phyloP scores from a whole-genome alignment of 1,140 invertebrate genomes.

The Ruditapes philippinarum region DNA sequence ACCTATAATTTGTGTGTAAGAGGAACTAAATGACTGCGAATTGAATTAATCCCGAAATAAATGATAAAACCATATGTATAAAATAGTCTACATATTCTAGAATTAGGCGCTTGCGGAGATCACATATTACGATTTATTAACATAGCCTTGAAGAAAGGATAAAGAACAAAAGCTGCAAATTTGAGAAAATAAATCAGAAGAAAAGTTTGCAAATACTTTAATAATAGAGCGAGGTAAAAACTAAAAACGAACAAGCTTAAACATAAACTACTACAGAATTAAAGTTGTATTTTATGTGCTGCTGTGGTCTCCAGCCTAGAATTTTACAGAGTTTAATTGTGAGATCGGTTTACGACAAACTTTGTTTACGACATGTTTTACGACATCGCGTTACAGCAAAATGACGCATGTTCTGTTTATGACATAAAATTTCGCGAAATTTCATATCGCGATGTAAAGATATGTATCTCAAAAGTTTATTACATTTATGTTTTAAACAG shows the following conservation, averaged over 20 bases:
- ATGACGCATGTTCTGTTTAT: neutral
- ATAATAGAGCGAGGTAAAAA: too few species aligned
- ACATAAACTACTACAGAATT: too few species aligned
- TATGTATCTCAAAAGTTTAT: constrained; percentile 2
- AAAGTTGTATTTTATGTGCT: too few species aligned
- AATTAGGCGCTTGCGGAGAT: neutral
- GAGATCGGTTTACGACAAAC: constrained; percentile 1
- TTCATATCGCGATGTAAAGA: constrained; percentile 6
- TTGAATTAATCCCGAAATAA: constrained; percentile 24
- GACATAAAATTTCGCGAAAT: neutral
- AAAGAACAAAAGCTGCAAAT: too few species aligned
- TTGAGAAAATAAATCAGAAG: too few species aligned
- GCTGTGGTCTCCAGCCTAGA: too few species aligned
- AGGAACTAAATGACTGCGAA: constrained; percentile 17
- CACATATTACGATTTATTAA: too few species aligned
- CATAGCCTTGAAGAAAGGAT: too few species aligned
- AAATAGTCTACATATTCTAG: neutral
- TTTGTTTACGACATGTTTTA: constrained; percentile 32
- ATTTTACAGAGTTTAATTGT: too few species aligned
- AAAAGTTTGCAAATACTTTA: too few species aligned
- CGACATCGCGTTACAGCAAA: neutral
- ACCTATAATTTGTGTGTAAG: constrained; percentile 8
- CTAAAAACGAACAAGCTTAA: too few species aligned
- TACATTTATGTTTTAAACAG: neutral
- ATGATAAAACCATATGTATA: constrained; percentile 24